These are phyloP conservation scores for Xenopus laevis DNA, from an alignment of 2,113 vertebrate species.

Conservation along the genomic window DNA sequence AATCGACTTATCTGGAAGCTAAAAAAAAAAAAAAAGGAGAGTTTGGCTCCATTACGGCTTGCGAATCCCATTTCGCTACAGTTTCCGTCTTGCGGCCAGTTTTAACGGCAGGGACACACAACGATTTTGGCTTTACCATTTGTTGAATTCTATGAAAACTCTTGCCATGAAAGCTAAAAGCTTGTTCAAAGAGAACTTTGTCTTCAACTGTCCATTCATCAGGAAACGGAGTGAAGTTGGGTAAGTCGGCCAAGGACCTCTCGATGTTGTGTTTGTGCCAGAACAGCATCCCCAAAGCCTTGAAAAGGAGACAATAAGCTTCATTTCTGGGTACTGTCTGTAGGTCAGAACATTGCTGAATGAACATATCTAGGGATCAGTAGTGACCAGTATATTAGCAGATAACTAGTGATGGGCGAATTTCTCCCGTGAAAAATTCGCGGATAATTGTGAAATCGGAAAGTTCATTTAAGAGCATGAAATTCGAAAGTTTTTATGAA, in stretches of 20 bases:
- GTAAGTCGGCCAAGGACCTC: slow-evolving; percentile 93
- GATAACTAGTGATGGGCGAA: no score
- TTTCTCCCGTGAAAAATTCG: no score
- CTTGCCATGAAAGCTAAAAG: slow-evolving; percentile 98
- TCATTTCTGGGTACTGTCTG: no score
- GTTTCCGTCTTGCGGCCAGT: slow-evolving; percentile 20
- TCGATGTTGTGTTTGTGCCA: slow-evolving; percentile 99
- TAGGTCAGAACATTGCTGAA: no score
- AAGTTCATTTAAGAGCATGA: no score
- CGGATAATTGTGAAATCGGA: no score
- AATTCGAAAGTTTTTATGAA: no score
- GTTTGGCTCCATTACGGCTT: no score
- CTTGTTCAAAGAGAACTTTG: slow-evolving; percentile 96
- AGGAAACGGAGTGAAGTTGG: slow-evolving; percentile 97
- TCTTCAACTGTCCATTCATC: slow-evolving; percentile 99
- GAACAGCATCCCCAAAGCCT: slow-evolving; percentile 97
- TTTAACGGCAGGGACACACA: not conserved
- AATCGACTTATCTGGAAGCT: slow-evolving; percentile 98
- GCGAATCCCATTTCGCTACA: not conserved
- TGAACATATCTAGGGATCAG: no score
- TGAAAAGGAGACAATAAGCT: slow-evolving; percentile 52
- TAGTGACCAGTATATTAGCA: no score
- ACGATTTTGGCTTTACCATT: slow-evolving; percentile 74
- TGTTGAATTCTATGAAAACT: slow-evolving; percentile 99
- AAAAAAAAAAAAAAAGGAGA: slow-evolving; percentile 48